Conservation (phyloP, 2,888 invertebrate genomes). For the Alloplasta piceator region DNA sequence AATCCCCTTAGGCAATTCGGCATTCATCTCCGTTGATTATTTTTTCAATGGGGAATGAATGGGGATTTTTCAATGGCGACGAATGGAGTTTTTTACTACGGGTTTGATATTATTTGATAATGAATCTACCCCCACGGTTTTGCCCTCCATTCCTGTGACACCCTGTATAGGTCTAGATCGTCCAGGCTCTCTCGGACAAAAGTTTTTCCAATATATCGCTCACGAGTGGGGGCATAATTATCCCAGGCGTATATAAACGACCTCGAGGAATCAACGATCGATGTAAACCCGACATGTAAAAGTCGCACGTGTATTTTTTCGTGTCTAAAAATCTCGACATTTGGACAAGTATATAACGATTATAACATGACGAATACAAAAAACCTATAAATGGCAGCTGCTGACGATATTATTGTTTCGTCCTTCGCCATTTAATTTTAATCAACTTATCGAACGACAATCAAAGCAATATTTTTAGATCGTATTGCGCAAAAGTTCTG, state of each 20-base stretch:
- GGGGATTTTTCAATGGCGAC: too few relatives aligned
- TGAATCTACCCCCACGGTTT: too few relatives aligned
- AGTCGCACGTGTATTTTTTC: background rate
- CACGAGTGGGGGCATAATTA: constrained; percentile 26
- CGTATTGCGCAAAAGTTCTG: constrained; percentile 50
- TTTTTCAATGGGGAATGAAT: too few relatives aligned
- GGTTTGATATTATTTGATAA: too few relatives aligned
- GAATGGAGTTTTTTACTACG: too few relatives aligned
- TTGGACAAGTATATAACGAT: background rate
- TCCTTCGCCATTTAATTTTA: constrained; percentile 7
- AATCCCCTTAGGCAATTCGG: too few relatives aligned
- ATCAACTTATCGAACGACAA: too few relatives aligned
- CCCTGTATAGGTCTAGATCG: constrained; percentile 7
- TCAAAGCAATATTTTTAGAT: too few relatives aligned
- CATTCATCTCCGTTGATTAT: too few relatives aligned
- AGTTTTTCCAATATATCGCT: constrained; percentile 36
- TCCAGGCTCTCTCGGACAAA: background rate
- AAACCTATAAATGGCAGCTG: background rate
- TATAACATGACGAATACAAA: background rate
- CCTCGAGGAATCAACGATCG: constrained; percentile 35
- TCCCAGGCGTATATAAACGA: constrained; percentile 42
- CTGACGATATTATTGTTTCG: background rate
- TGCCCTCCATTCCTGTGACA: too few relatives aligned
- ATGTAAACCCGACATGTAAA: background rate
- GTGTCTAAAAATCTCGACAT: background rate